Percentiles rank a stretch among this genome's conserved stretches.
These are phyloP conservation scores for Periophthalmus modestus DNA, from an alignment of 2,113 vertebrate species.

Conservation along the genomic window DNA sequence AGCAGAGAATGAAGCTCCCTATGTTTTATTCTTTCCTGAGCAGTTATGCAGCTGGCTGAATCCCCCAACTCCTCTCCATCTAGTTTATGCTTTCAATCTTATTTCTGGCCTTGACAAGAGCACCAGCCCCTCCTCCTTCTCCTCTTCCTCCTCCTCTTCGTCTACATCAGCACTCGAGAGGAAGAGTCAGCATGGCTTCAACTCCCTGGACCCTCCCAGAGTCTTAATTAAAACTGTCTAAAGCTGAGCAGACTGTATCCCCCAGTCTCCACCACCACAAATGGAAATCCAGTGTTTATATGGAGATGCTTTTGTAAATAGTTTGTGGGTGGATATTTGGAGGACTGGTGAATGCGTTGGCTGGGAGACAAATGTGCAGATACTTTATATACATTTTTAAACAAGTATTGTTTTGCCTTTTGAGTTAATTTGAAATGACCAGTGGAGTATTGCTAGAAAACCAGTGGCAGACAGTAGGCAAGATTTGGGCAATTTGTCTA, in stretches of 20 bases:
- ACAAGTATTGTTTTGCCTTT: not conserved
- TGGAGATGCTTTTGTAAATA: slow-evolving; percentile 61
- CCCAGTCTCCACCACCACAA: slow-evolving; percentile 47
- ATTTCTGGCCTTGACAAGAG: slow-evolving; percentile 17
- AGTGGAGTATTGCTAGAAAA: not conserved
- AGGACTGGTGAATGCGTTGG: slow-evolving; percentile 21
- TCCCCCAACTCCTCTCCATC: not conserved
- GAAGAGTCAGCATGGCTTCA: slow-evolving; percentile 61
- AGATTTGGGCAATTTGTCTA: not conserved
- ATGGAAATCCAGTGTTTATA: slow-evolving; percentile 58
- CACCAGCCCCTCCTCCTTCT: not conserved
- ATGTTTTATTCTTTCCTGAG: slow-evolving; percentile 99
- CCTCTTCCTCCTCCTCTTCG: slow-evolving; percentile 4
- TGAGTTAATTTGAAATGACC: not conserved
- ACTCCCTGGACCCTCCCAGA: slow-evolving; percentile 42
- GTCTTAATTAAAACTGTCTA: slow-evolving; percentile 49
- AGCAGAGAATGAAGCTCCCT: slow-evolving; percentile 94
- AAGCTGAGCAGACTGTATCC: slow-evolving; percentile 32
- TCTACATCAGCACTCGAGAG: slow-evolving; percentile 35
- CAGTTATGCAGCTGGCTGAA: slow-evolving; percentile 92
- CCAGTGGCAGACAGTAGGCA: not conserved
- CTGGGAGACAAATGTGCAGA: slow-evolving; percentile 35
- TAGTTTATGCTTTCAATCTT: slow-evolving; percentile 31
- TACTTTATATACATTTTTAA: slow-evolving; percentile 54
- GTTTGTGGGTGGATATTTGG: slow-evolving; percentile 32